Evolutionary conservation across 2,888 invertebrate genomes (phyloP), one percentile per base, ranked within the genome.

Genomic region (Zonitis immaculata): DNA sequence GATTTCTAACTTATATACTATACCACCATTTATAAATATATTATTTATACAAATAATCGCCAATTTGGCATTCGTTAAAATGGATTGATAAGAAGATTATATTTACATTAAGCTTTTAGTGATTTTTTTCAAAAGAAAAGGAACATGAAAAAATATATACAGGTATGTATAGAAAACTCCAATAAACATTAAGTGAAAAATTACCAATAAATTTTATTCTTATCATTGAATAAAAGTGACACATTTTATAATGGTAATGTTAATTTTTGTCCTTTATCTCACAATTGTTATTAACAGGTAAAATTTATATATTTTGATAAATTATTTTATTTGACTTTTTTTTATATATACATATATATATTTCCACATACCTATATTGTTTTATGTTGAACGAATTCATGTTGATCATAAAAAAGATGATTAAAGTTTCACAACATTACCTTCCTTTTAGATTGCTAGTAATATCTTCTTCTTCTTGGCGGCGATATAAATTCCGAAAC

Each of bases 401-500:
- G 26, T 44, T 44, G 25, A 44, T 25, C 27, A 44, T 28, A 44
- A 28, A 44, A 44, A 44, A 27, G 14, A 18, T 44, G 44, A 44
- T 28, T 25, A 44, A 25, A 44, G 27, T 44, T 44, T 44, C 25
- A 25, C 25, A 26, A 35, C 35, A 35, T 22, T 44, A 44, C 44
- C 44, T 44, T 27, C 12, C 22, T 44, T 35, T 35, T 44, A 44
- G 44, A 44, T 44, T 44, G 44, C 35, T 9, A 18, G 35, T 18
- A 35, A 35, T 47, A 45, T 46, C 44, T 49, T 45, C 26, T 49
- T 45, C 26, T 49, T 49, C 46, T 42, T 44, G 44, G 48, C 25
- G 46, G 44, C 47, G 28, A 50, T 39, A 55, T 51, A 55, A 51
- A 55, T 55, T 55, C 47, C 26, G 42, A 48, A 51, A 52, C 49